Conservation (phyloP, 92 coral and sea anemone genomes). For the Bergia sp. region DNA sequence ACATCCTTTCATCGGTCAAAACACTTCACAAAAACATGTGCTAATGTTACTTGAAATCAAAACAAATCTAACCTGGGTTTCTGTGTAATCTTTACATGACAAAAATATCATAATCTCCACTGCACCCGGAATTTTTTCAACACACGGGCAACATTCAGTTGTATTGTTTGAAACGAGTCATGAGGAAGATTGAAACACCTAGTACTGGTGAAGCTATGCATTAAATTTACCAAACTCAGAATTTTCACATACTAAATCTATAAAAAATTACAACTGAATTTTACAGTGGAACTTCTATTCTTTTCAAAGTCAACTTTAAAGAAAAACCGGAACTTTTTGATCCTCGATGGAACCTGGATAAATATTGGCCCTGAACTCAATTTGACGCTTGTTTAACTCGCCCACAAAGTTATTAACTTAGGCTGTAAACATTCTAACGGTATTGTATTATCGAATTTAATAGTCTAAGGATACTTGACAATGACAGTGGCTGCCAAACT, state of each 20-base stretch:
- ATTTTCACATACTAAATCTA: not conserved
- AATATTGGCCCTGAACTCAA: not conserved
- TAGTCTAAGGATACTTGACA: not conserved
- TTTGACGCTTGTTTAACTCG: not conserved
- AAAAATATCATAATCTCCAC: not conserved
- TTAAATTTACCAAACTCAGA: not conserved
- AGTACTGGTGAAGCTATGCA: not conserved
- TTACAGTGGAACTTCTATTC: no score
- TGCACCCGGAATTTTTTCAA: constrained; percentile 37
- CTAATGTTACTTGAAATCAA: not conserved
- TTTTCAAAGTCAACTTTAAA: not conserved
- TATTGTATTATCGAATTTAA: constrained; percentile 9
- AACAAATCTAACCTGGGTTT: not conserved
- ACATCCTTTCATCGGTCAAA: not conserved
- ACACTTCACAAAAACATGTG: no score
- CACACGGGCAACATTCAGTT: constrained; percentile 2
- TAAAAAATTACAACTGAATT: not conserved
- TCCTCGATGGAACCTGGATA: not conserved
- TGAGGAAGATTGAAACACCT: not conserved
- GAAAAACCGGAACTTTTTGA: not conserved
- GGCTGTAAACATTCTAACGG: not conserved
- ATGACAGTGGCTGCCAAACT: not conserved
- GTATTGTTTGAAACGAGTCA: not conserved
- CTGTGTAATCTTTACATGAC: not conserved
- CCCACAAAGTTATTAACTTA: constrained; percentile 5